A percentile compares a stretch with the other conserved stretches of the same genome.
These are phyloP conservation scores for Cricetomys ansorgei DNA, from an alignment of 2,113 vertebrate genomes.

Conservation along the genomic window DNA sequence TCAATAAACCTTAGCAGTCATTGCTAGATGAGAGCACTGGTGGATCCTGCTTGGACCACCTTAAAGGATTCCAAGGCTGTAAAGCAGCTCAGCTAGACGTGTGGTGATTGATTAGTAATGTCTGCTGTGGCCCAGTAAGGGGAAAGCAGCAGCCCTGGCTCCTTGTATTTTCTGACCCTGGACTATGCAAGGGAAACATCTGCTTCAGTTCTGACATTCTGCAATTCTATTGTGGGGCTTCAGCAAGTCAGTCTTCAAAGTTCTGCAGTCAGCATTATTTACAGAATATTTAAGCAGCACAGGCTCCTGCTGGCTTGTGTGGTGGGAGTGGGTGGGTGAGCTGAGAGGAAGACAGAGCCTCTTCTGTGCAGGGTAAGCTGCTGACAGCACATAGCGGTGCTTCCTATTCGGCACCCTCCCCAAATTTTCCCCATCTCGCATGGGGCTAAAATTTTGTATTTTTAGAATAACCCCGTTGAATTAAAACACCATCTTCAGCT, in stretches of 20 bases:
- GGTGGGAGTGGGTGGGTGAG: constrained; percentile 13
- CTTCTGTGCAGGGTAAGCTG: neutral
- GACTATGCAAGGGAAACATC: constrained; percentile 61
- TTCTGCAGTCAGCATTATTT: constrained; percentile 77
- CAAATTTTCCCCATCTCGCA: neutral
- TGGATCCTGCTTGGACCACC: constrained; percentile 5
- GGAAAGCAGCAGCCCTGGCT: neutral
- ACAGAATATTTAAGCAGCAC: constrained; percentile 71
- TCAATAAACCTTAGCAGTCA: constrained; percentile 9
- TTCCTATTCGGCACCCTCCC: too few relatives aligned
- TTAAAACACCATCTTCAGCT: neutral
- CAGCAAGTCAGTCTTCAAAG: constrained; percentile 55
- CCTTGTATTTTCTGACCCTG: constrained; percentile 63
- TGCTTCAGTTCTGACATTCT: constrained; percentile 69
- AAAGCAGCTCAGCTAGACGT: constrained; percentile 33
- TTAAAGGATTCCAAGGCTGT: neutral
- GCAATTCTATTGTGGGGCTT: constrained; percentile 55
- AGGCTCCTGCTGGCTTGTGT: constrained; percentile 46
- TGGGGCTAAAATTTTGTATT: neutral
- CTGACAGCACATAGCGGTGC: neutral
- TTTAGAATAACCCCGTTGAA: neutral
- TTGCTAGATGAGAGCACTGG: neutral
- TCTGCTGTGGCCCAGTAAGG: constrained; percentile 66
- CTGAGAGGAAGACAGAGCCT: neutral
- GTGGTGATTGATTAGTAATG: constrained; percentile 80